Conservation (phyloP, 2,113 vertebrate species). For the Ornithorhynchus anatinus region DNA sequence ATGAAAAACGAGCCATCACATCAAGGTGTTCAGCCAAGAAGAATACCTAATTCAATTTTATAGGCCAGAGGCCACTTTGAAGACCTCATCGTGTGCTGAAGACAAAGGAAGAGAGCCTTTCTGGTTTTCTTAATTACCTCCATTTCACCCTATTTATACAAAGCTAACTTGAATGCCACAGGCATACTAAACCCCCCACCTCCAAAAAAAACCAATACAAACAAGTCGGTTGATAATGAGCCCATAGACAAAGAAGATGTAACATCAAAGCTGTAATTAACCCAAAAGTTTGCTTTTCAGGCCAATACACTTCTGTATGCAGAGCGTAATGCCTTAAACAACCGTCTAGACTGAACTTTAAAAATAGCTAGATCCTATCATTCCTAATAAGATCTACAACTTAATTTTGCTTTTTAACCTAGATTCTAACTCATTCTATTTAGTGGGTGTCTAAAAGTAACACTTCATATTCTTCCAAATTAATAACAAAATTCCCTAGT, state of each 20-base stretch:
- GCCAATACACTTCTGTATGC: not conserved
- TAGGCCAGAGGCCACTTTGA: no score
- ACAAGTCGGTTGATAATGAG: not conserved
- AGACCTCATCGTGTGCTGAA: no score
- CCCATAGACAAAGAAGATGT: not conserved
- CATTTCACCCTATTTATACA: no score
- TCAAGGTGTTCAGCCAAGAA: no score
- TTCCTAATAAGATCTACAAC: not conserved
- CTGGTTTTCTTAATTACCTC: no score
- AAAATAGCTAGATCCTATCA: not conserved
- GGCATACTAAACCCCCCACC: not conserved
- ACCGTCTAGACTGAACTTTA: not conserved
- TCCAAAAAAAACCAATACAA: not conserved
- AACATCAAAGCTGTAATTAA: constrained; percentile 13
- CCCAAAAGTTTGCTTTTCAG: not conserved
- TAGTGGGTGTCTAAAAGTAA: not conserved
- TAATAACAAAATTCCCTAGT: constrained; percentile 18
- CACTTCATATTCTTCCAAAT: not conserved
- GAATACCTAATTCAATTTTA: no score
- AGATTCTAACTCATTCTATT: not conserved
- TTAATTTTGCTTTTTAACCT: not conserved
- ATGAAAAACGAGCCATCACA: no score
- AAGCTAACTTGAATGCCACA: not conserved
- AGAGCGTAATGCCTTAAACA: not conserved
- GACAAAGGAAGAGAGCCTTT: no score